These are phyloP conservation scores for Phallusia fumigata DNA, from an alignment of 23 tunicate species.

Conservation along the genomic window DNA sequence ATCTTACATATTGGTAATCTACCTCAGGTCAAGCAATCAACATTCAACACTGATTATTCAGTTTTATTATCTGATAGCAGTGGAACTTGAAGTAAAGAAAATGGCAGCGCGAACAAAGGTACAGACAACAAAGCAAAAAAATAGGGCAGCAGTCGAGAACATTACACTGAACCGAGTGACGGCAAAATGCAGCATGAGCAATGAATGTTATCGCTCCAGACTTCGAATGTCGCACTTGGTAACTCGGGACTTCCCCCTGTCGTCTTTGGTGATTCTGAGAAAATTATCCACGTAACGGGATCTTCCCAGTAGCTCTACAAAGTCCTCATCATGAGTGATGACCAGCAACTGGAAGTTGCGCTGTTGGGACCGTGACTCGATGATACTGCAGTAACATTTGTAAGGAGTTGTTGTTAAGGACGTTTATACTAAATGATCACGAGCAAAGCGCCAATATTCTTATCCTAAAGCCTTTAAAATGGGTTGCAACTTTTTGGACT, in stretches of 20 bases:
- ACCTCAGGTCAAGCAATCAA: too few relatives aligned
- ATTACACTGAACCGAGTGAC: too few relatives aligned
- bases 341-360: slow-evolving; percentile 88
- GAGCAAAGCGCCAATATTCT: too few relatives aligned
- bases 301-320: slow-evolving; percentile 78
- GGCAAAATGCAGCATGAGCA: too few relatives aligned
- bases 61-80: not conserved
- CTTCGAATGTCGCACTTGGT: slow-evolving; percentile 45
- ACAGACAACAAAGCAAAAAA: not conserved
- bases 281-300: slow-evolving; percentile 79
- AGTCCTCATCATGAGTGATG: slow-evolving; percentile 96
- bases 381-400: slow-evolving; percentile 35
- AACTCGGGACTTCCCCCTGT: slow-evolving; percentile 52
- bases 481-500: too few relatives aligned
- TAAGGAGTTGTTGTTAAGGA: too few relatives aligned
- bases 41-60: too few relatives aligned
- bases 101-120: not conserved
- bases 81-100: not conserved
- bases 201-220: slow-evolving; percentile 13
- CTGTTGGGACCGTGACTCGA: slow-evolving; percentile 71
- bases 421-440: too few relatives aligned
- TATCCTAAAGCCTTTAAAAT: too few relatives aligned
- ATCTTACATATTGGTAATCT: too few relatives aligned
- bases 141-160: too few relatives aligned
- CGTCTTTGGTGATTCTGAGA: slow-evolving; percentile 68